Base-by-base conservation (phyloP, 2,113 vertebrate species). In the Symphodus melops region DNA sequence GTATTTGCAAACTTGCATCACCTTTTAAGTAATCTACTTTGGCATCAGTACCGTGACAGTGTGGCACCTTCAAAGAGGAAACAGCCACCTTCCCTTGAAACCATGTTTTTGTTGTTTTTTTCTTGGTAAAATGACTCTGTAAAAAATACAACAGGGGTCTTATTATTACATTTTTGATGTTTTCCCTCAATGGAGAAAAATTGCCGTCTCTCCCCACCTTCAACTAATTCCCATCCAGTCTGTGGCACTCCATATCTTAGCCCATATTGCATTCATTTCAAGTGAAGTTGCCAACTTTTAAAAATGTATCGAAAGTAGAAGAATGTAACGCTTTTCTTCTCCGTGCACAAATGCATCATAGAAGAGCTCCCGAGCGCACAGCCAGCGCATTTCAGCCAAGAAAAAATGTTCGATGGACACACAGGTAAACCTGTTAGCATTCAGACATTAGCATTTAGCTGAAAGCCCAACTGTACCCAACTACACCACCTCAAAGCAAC, bases 1-100 rank as follows among this genome's bases (percentile, higher is more conserved):
- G 73, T 74, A 86, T 91, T 86, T 86, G 80, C 77, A 83, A 86
- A 83, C 80, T 76, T 67, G 65, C 69, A 55, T 79, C 82, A 87
- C 79, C 71, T 91, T 84, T 79, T 53, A 51, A 44, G 75, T 89
- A 61, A 84, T 85, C 75, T 48, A 66, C 88, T 87, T 86, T 79
- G 85, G 54, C 63, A 76, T 56, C 14, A 28, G 53, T 72, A 49
- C 41, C 37, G 3, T 64, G 75, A 61, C 61, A 53, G 57, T 28
- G 21, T 39, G 64, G 65, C 73, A 72, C 78, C 77, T 84, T 82
- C 66, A 70, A 39, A 48, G 76, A 78, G 28, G 21, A 28, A 51
- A 28, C 58, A 33, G 58, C 63, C 46, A 75, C 55, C 49, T 53
- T 59, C 19, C 60, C 41, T 52, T n/a, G 41, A 65, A 79, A 51